Evolutionary conservation across 2,888 invertebrate genomes (phyloP).

Genomic region (Sinelater perroti): DNA sequence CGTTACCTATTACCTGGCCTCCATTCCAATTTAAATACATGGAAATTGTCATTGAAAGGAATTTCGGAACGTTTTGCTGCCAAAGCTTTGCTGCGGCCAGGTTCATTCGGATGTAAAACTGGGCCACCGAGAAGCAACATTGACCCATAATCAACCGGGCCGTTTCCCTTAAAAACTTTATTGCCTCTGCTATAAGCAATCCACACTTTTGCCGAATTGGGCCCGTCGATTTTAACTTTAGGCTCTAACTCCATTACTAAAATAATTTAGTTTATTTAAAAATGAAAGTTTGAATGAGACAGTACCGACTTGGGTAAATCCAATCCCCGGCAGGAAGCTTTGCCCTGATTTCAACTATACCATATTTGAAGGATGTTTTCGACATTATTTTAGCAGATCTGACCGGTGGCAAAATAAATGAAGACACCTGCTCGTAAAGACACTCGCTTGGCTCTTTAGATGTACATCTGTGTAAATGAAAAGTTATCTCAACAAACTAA

Average conservation of each 20-base stretch:
- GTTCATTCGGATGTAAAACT: conserved; percentile 56
- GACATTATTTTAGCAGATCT: conserved; percentile 62
- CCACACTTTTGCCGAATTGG: not conserved
- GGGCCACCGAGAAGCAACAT: conserved; percentile 65
- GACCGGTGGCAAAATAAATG: conserved; percentile 61
- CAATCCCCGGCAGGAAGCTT: conserved; percentile 66
- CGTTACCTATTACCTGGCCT: conserved; percentile 60
- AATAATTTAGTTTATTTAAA: conserved; percentile 3
- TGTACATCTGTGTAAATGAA: conserved; percentile 60
- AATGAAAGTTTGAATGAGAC: not conserved
- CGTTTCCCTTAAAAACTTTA: conserved; percentile 49
- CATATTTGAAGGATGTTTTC: conserved; percentile 61
- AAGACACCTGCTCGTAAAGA: conserved; percentile 50
- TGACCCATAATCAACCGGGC: conserved; percentile 56
- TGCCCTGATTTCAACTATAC: conserved; percentile 63
- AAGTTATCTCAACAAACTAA: no score
- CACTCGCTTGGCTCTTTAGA: conserved; percentile 50
- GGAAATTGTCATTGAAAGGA: conserved; percentile 68
- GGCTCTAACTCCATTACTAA: conserved; percentile 60
- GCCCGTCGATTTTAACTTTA: conserved; percentile 50
- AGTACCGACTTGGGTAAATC: conserved; percentile 63
- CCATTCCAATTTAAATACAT: conserved; percentile 74
- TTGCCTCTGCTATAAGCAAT: conserved; percentile 58
- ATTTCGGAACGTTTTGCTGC: conserved; percentile 38
- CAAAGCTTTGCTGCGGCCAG: conserved; percentile 56